Conservation (phyloP, 2,113 vertebrate genomes). For the Nothocercus julius region DNA sequence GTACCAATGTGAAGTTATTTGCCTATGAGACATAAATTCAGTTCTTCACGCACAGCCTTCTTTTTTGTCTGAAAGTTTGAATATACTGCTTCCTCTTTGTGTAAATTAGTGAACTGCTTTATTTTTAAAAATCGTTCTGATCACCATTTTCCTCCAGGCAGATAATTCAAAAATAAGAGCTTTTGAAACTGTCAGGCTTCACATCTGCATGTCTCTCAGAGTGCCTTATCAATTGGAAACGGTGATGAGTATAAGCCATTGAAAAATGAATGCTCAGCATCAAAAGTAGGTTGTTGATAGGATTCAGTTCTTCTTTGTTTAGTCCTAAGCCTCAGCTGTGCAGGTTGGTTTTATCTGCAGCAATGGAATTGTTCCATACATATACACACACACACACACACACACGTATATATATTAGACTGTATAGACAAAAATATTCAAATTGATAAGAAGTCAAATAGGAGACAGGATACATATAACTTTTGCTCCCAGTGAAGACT, state of each 20-base stretch:
- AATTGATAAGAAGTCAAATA: neutral
- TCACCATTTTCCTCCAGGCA: neutral
- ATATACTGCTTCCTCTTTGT: neutral
- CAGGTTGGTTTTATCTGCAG: neutral
- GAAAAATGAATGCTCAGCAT: neutral
- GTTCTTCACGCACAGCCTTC: fast-evolving
- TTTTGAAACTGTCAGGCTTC: neutral
- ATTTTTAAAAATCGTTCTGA: neutral
- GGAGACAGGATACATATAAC: neutral
- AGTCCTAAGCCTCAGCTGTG: neutral
- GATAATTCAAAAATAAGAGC: neutral
- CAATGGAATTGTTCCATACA: neutral
- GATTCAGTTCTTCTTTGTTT: neutral
- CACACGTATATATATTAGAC: neutral
- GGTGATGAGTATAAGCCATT: neutral
- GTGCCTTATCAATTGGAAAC: neutral
- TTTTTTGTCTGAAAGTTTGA: neutral
- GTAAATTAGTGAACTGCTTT: neutral
- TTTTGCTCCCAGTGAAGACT: neutral
- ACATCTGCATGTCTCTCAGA: neutral
- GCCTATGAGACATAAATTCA: neutral
- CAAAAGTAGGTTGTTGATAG: neutral
- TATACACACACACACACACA: neutral
- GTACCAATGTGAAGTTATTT: neutral
- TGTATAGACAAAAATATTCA: neutral